Evolutionary conservation across 2,888 invertebrate genomes (phyloP), one percentile per base, ranked within the genome.

Genomic region (Taenaris catops): DNA sequence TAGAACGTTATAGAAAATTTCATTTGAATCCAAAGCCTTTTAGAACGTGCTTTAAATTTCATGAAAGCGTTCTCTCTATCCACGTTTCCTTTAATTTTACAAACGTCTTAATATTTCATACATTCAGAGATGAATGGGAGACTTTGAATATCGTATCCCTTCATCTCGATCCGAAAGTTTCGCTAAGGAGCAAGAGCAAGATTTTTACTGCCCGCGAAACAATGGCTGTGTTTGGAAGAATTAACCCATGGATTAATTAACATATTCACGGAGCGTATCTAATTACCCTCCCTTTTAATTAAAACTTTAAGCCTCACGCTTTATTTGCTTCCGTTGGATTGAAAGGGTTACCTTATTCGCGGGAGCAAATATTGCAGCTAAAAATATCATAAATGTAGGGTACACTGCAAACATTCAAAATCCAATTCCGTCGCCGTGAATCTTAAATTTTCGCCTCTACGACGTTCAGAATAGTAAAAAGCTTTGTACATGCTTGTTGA

Each of bases 241-340:
- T 79, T 76, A 76, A 74, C 65, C 63, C 68, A 58, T 70, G 70
- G 69, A 75, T 81, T 84, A 81, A 84, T 84, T 84, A 83, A 76
- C 80, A 70, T 74, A 73, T 64, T 70, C 78, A 78, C 63, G 51
- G 63, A 67, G 61, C 81, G 78, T 79, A 57, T 73, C 80, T 80
- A 81, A 84, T 81, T 76, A 81, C 72, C 61, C 52, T 55, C 43
- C 66, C 64, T 80, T n/a, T 81, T 80, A 79, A 83, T 83, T 81
- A 80, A 81, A 83, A 78, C 59, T 73, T 70, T 62, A 67, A 70
- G 57, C 63, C 63, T 63, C 56, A 65, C 65, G 73, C 68, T 76
- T 78, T 76, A 76, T 79, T 81, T 73, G 71, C 68, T 69, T 64
- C 61, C 60, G 56, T 62, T 55, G 46, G 49, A 55, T 51, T 54